Percentiles rank a stretch among this genome's conserved stretches.
These are phyloP conservation scores for Vulpes lagopus DNA, from an alignment of 2,113 vertebrate species.

Conservation along the genomic window DNA sequence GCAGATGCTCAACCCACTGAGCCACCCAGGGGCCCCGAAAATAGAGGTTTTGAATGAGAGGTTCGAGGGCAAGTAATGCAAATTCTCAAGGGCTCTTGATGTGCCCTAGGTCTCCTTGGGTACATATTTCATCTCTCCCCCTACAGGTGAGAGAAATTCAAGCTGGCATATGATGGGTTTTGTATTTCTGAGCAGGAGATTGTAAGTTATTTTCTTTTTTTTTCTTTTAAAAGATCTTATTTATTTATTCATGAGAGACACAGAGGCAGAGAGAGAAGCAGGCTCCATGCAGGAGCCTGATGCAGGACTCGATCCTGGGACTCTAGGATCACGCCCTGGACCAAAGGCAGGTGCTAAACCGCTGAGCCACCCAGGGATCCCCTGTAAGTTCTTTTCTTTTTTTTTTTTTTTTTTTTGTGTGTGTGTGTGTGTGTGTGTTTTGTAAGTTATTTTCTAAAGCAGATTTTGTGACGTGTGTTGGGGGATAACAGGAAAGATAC, in stretches of 20 bases:
- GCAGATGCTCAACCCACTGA: neutral
- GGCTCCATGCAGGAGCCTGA: too few relatives aligned
- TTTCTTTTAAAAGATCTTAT: neutral
- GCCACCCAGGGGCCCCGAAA: neutral
- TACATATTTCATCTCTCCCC: neutral
- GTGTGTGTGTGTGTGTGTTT: too few relatives aligned
- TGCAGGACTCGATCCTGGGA: too few relatives aligned
- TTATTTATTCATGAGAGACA: too few relatives aligned
- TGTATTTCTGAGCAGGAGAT: slow-evolving; percentile 55
- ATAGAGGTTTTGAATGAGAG: slow-evolving; percentile 11
- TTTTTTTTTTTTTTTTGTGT: neutral
- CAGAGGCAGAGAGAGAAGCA: too few relatives aligned
- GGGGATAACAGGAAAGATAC: neutral
- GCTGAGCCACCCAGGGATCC: too few relatives aligned
- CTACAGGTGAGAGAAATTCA: slow-evolving; percentile 32
- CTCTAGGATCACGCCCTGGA: too few relatives aligned
- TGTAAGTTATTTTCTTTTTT: slow-evolving; percentile 6
- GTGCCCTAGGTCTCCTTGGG: neutral
- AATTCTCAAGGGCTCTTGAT: neutral
- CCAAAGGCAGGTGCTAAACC: too few relatives aligned
- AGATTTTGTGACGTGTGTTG: neutral
- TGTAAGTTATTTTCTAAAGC: slow-evolving; percentile 19
- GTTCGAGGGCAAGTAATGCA: neutral
- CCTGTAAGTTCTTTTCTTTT: slow-evolving; percentile 1
- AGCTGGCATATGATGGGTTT: neutral